Evolutionary conservation across 2,888 invertebrate species (phyloP).

Genomic region (Xestia xanthographa): DNA sequence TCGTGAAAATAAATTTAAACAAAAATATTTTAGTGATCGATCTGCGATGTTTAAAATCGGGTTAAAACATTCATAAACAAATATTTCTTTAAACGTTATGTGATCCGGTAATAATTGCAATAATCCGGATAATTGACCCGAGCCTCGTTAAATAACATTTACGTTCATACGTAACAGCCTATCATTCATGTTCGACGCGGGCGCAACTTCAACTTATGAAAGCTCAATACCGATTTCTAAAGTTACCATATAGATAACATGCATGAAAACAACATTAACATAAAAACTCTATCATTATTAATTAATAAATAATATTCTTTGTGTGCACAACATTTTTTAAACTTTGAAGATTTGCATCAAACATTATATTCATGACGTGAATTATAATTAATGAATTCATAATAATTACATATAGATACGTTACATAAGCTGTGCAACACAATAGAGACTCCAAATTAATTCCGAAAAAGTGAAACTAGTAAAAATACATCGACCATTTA

Average conservation of each 20-base stretch:
- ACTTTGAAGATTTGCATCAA: slow-evolving; percentile 27
- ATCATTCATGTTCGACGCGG: slow-evolving; percentile 42
- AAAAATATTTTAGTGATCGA: slow-evolving; percentile 10
- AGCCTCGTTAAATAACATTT: slow-evolving; percentile 40
- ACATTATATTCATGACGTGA: slow-evolving; percentile 28
- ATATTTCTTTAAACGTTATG: slow-evolving; percentile 15
- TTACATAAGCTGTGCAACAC: slow-evolving; percentile 23
- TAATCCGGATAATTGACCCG: slow-evolving; percentile 36
- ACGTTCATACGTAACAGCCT: slow-evolving; percentile 35
- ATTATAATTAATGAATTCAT: slow-evolving; percentile 35
- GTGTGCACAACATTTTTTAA: slow-evolving; percentile 22
- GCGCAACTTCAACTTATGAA: slow-evolving; percentile 38
- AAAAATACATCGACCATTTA: slow-evolving; percentile 28
- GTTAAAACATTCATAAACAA: neutral
- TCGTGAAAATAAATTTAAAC: slow-evolving; percentile 21
- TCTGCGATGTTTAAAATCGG: neutral
- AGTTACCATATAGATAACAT: slow-evolving; percentile 40
- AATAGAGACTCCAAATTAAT: slow-evolving; percentile 35
- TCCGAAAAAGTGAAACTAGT: slow-evolving; percentile 54
- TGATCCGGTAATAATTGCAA: slow-evolving; percentile 32
- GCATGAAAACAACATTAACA: slow-evolving; percentile 30
- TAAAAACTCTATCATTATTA: slow-evolving; percentile 30
- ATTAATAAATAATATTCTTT: slow-evolving; percentile 29
- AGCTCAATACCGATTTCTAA: slow-evolving; percentile 55
- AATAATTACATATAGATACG: slow-evolving; percentile 26